A percentile compares a stretch with the other conserved stretches of the same genome.
These are phyloP conservation scores for Pseudois nayaur DNA, from an alignment of 2,113 vertebrate genomes.

Conservation along the genomic window DNA sequence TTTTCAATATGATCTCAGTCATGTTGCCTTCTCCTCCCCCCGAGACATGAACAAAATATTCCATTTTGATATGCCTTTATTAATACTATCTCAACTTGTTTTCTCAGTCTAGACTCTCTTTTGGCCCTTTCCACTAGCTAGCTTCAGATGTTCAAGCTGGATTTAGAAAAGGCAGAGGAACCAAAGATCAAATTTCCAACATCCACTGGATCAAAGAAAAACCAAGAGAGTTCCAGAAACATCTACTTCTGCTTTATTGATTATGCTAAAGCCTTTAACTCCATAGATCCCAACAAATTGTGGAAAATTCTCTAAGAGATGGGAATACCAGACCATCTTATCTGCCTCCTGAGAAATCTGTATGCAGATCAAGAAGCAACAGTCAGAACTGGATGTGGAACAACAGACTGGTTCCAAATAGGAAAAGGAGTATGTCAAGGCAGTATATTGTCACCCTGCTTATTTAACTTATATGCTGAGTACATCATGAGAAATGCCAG, in stretches of 20 bases:
- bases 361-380: not conserved
- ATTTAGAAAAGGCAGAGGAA: not conserved
- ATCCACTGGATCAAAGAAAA: not conserved
- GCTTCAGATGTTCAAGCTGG: not conserved
- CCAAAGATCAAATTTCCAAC: not conserved
- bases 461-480: too few relatives aligned
- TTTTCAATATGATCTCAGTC: not conserved
- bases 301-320: not conserved
- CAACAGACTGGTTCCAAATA: not conserved
- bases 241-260: not conserved
- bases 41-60: not conserved
- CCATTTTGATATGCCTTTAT: not conserved
- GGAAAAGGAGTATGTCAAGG: not conserved
- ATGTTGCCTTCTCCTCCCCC: not conserved
- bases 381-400: not conserved
- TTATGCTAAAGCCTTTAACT: not conserved
- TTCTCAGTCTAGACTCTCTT: not conserved
- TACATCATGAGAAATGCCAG: too few relatives aligned
- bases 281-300: not conserved
- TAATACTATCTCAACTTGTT: not conserved
- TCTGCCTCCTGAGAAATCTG: not conserved
- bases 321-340: not conserved
- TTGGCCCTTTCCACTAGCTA: not conserved
- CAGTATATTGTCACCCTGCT: too few relatives aligned
- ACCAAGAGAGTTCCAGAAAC: not conserved